Evolutionary conservation across 1,140 invertebrate species (phyloP), one percentile per base, ranked within the genome.

Genomic region (Drosophila grimshawi): DNA sequence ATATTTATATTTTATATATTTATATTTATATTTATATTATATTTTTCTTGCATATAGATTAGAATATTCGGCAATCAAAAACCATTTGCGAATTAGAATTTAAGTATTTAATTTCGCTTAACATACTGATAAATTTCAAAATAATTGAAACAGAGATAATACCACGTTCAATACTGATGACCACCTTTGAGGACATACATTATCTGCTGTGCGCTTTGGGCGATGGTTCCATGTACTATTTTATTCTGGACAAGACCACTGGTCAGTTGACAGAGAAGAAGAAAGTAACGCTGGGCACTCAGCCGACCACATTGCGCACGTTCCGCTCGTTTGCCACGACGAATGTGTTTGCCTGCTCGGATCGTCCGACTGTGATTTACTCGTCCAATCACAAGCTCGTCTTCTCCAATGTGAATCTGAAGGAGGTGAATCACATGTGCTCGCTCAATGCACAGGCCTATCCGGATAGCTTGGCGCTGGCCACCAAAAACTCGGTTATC

Each of bases 341-440:
- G 10, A 99, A 99, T 93, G 98, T 99, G 3, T 99, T 99, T 93
- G 99, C 98, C 7, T 99, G 99, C 92, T 99, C 98, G 0, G 98
- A 99, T 93, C 94, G 98, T 53, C 99, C 99, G 0, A 99, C 98
- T 0, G 98, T 99, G 2, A 99, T 99, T 76, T 99, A 99, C 93
- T 99, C 98, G 5, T 99, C 98, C 5, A 99, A 99, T 94, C 97
- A 99, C 91, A 99, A 99, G 93, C 94, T 99, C 3, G 98, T 99
- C 0, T 99, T 99, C 93, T 99, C 98, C 29, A 99, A 99, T 94
- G 99, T 99, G 2, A 99, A 99, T 93, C 94, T 99, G 7, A 98
- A 98, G 92, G 97, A 99, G 93, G 98, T 99, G 0, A 98, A 97
- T 90, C 98, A 99, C 90, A 99, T 99, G 98, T 99, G 98, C 93